Evolutionary conservation across 2,113 vertebrate genomes (phyloP), one percentile per base, ranked within the genome.

Genomic region (Progne subis): DNA sequence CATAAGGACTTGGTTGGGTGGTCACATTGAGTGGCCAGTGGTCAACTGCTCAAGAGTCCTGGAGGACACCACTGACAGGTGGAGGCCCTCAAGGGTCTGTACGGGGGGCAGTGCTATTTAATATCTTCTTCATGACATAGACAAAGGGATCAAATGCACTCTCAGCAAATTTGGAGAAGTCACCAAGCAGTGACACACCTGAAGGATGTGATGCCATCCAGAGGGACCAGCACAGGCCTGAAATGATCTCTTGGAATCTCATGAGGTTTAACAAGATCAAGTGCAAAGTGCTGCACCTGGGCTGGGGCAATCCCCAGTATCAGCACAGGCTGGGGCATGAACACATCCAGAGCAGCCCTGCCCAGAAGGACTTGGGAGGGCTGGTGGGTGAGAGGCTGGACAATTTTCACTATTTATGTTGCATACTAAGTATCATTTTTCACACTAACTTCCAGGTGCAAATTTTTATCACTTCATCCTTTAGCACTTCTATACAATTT

Each of bases 251-350:
- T 24, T 3, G 11, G 32, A 50, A 39, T 16, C 15, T n/a, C 28
- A 9, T 20, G 15, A 19, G 3, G 23, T 20, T 59, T 46, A 52
- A 19, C 18, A 29, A 39, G 26, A 39, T 5, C 15, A 25, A 60
- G 11, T 5, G 1, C 7, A 39, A 59, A 10, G 32, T 59, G 9
- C 37, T 88, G 28, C 37, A 52, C 12, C 32, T 59, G 39, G 23
- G 8, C 2, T 7, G 5, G 16, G 46, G 28, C 23, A 75, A 46
- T 1, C 6, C 10, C 23, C 5, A 2, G 26, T 11, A 43, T 11
- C 37, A 59, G 2, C 39, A 14, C 2, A 14, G 60, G 44, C 10
- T 39, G 23, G 6, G 14, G 10, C 15, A 74, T 29, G 18, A 11
- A 50, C 10, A 74, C 25, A 56, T 3, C 1, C 1, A 41, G 52